These are phyloP conservation scores for Sus cebifrons DNA, from an alignment of 2,797 vertebrate species.

Conservation along the genomic window DNA sequence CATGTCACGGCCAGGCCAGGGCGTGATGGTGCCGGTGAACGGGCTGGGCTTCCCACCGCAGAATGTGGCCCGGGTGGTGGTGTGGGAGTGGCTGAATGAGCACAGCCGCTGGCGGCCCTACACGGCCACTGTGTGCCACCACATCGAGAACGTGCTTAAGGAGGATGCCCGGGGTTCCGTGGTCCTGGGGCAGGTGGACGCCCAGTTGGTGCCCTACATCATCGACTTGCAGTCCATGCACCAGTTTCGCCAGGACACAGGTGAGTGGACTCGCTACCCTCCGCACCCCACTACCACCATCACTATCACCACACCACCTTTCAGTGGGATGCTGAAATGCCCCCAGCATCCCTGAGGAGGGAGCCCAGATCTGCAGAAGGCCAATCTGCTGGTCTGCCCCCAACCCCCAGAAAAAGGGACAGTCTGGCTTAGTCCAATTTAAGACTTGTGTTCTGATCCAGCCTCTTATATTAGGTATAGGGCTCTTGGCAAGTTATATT, in stretches of 20 bases:
- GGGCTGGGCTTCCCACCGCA: slow-evolving; percentile 95
- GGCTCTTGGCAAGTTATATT: background rate
- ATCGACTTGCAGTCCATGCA: slow-evolving; percentile 99
- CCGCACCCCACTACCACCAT: background rate
- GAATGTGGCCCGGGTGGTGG: slow-evolving; percentile 97
- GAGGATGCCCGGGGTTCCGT: slow-evolving; percentile 95
- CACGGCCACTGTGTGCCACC: slow-evolving; percentile 96
- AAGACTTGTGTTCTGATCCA: background rate
- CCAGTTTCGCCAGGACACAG: slow-evolving; percentile 98
- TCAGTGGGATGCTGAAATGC: background rate
- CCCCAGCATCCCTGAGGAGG: background rate
- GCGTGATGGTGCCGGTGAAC: slow-evolving; percentile 85
- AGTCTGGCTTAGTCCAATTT: background rate
- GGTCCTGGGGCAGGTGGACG: slow-evolving; percentile 96
- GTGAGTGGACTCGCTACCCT: slow-evolving; percentile 89
- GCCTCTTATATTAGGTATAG: background rate
- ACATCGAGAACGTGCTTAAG: slow-evolving; percentile 97
- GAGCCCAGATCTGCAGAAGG: background rate
- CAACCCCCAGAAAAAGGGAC: background rate
- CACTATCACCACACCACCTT: background rate
- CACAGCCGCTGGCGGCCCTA: slow-evolving; percentile 98
- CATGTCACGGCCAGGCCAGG: slow-evolving; percentile 90
- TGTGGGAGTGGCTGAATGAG: slow-evolving; percentile 99
- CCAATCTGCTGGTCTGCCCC: too few relatives aligned
- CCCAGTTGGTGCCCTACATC: slow-evolving; percentile 96